Evolutionary conservation across 2,113 vertebrate species (phyloP).

Genomic region (Protomyctophum bolini): DNA sequence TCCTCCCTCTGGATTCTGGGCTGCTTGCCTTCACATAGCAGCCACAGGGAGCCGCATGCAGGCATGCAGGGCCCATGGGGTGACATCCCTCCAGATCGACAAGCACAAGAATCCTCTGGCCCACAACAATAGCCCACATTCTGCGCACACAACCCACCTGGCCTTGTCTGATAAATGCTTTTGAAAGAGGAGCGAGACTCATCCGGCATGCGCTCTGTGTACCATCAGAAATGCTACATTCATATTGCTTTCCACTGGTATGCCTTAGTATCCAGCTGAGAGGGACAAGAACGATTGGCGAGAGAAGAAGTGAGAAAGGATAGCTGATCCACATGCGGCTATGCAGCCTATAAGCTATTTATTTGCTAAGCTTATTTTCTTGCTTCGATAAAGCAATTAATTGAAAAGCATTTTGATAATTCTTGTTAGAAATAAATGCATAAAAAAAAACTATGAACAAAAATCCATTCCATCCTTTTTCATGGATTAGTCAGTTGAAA

Average conservation of each 20-base stretch:
- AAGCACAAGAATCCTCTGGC: slow-evolving; percentile 53
- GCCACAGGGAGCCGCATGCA: slow-evolving; percentile 48
- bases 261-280: background rate
- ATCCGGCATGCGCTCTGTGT: too few relatives aligned
- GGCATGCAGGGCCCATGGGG: slow-evolving; percentile 10
- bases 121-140: slow-evolving; percentile 73
- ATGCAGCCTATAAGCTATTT: background rate
- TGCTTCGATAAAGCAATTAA: too few relatives aligned
- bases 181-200: slow-evolving; percentile 35
- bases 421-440: slow-evolving; percentile 1
- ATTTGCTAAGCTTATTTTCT: background rate
- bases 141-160: slow-evolving; percentile 70
- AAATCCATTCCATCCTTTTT: too few relatives aligned
- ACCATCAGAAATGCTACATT: too few relatives aligned
- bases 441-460: slow-evolving; percentile 26
- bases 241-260: too few relatives aligned
- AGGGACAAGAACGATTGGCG: background rate
- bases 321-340: background rate
- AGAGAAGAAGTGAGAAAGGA: background rate
- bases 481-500: too few relatives aligned
- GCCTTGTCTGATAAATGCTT: slow-evolving; percentile 72
- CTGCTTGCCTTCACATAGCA: slow-evolving; percentile 36
- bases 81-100: slow-evolving; percentile 46
- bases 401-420: background rate
- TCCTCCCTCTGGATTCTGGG: too few relatives aligned